phyloP scores from a whole-genome alignment of 2,797 vertebrate species.

The Arrhamphus sclerolepis region DNA sequence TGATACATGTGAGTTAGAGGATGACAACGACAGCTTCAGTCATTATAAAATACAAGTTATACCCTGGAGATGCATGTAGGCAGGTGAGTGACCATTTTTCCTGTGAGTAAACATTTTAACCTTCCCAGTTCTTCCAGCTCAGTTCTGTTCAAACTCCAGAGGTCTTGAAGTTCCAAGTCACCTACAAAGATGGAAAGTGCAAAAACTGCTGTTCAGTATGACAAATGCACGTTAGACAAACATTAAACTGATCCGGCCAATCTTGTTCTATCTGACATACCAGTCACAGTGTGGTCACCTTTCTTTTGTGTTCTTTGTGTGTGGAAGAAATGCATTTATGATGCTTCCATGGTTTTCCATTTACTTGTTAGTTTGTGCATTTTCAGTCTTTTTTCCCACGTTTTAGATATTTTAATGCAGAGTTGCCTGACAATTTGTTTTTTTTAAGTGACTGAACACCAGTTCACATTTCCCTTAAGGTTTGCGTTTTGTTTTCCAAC shows the following conservation, averaged over 20 bases:
- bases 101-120: no score
- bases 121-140: no score
- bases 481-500: conserved; percentile 41
- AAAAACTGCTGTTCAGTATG: not conserved
- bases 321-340: not conserved
- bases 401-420: conserved; percentile 1
- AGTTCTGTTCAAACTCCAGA: no score
- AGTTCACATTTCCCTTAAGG: conserved; percentile 31
- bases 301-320: not conserved
- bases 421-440: conserved; percentile 3
- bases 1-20: no score
- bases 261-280: not conserved
- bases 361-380: not conserved
- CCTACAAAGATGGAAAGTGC: no score
- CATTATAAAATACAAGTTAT: not conserved
- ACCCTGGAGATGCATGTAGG: not conserved
- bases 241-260: not conserved
- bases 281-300: no score
- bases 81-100: no score
- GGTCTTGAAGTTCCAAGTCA: no score
- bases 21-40: conserved; percentile 4
- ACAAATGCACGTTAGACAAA: not conserved
- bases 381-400: not conserved
- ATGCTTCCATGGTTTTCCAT: not conserved
- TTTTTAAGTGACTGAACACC: conserved; percentile 13